These are phyloP conservation scores for Hiodon alosoides DNA, from an alignment of 2,113 vertebrate genomes.

Conservation along the genomic window DNA sequence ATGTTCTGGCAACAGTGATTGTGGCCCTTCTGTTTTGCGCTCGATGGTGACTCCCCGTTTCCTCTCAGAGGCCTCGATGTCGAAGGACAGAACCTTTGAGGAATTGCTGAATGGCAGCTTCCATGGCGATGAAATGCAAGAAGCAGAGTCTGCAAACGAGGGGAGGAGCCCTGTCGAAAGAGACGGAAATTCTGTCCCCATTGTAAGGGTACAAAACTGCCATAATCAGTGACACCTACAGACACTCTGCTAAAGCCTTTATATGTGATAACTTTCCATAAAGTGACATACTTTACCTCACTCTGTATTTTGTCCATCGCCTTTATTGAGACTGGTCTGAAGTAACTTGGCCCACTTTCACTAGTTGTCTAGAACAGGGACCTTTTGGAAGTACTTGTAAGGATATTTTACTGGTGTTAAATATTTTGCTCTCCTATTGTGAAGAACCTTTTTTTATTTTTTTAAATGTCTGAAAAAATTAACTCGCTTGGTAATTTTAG, in stretches of 20 bases:
- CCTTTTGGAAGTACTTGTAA: too few relatives aligned
- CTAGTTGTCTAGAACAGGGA: too few relatives aligned
- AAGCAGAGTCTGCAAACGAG: conserved; percentile 17
- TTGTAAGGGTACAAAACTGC: neutral
- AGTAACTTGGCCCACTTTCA: too few relatives aligned
- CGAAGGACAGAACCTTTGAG: conserved; percentile 43
- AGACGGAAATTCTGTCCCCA: conserved; percentile 9
- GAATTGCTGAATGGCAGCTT: conserved; percentile 46
- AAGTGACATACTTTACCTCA: too few relatives aligned
- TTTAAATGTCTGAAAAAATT: too few relatives aligned
- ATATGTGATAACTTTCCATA: too few relatives aligned
- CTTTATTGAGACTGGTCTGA: too few relatives aligned
- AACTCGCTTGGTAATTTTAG: too few relatives aligned
- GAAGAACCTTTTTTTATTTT: too few relatives aligned
- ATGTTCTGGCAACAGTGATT: neutral
- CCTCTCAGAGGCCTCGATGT: conserved; percentile 37
- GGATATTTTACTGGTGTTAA: too few relatives aligned
- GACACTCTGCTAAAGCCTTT: conserved; percentile 25
- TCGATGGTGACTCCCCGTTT: conserved; percentile 15
- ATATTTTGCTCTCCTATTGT: too few relatives aligned
- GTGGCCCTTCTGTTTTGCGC: neutral
- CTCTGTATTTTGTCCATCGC: too few relatives aligned
- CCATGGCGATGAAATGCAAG: conserved; percentile 43
- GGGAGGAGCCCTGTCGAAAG: neutral
- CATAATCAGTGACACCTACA: neutral